Conservation (phyloP, 1,140 invertebrate genomes). For the Aphis gossypii region DNA sequence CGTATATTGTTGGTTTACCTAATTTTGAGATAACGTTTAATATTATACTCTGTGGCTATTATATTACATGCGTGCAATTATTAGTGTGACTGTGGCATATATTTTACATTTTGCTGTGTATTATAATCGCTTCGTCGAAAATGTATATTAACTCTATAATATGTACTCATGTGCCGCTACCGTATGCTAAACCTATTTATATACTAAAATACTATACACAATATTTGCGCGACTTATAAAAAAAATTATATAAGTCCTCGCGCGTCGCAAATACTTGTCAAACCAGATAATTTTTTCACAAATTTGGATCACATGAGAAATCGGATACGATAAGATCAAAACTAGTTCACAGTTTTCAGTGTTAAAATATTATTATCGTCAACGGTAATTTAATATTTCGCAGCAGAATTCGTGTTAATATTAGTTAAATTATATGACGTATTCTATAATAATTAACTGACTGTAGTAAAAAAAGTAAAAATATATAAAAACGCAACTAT, state of each 20-base stretch:
- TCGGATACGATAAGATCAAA: background rate
- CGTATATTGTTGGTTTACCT: background rate
- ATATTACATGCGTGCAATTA: background rate
- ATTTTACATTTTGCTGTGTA: background rate
- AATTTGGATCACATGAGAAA: background rate
- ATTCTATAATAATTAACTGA: background rate
- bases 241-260: background rate
- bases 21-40: background rate
- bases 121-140: background rate
- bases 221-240: background rate
- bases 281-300: constrained; percentile 11
- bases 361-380: background rate
- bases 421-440: background rate
- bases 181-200: background rate
- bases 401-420: background rate
- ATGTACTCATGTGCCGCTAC: background rate
- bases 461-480: background rate
- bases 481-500: background rate
- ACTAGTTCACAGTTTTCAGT: background rate
- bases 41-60: background rate
- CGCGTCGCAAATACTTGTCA: background rate
- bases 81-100: background rate
- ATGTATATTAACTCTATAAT: background rate
- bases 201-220: background rate
- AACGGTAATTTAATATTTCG: constrained; percentile 3